Percentiles rank a stretch among this genome's conserved stretches.
phyloP scores from a whole-genome alignment of 2,797 vertebrate genomes.

The Eulemur coronatus region DNA sequence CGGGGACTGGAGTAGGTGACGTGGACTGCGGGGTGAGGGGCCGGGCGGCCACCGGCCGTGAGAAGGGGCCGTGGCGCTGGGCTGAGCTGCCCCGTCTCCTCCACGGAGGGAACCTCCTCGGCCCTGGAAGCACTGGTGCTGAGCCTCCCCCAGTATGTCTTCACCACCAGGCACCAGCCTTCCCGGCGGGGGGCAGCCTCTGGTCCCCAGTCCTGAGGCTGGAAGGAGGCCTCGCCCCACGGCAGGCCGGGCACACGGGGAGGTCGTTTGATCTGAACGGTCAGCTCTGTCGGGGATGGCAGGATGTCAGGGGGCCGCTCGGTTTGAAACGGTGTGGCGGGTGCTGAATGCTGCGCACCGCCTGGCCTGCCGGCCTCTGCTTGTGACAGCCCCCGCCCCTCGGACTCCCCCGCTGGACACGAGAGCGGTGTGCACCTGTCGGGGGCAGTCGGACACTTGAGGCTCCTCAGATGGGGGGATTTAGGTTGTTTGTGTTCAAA shows the following conservation, averaged over 20 bases:
- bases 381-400: accelerated
- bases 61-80: too few relatives aligned
- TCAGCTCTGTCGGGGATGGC: not conserved
- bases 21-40: too few relatives aligned
- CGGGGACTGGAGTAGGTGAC: not conserved
- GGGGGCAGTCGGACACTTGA: not conserved
- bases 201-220: not conserved
- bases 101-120: accelerated
- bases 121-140: not conserved
- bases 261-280: not conserved
- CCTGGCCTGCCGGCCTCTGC: not conserved
- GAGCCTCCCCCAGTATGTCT: not conserved
- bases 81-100: not conserved
- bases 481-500: not conserved
- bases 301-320: too few relatives aligned
- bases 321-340: not conserved
- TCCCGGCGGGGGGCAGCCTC: not conserved
- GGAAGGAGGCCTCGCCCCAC: not conserved
- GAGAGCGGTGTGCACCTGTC: too few relatives aligned
- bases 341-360: not conserved
- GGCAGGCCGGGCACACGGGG: accelerated
- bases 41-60: accelerated
- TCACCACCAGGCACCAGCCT: not conserved
- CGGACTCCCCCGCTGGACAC: accelerated
- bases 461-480: not conserved